A percentile compares a stretch with the other conserved stretches of the same genome.
Evolutionary conservation across 1,140 invertebrate species (phyloP).

Genomic region (Calliphora vicina): DNA sequence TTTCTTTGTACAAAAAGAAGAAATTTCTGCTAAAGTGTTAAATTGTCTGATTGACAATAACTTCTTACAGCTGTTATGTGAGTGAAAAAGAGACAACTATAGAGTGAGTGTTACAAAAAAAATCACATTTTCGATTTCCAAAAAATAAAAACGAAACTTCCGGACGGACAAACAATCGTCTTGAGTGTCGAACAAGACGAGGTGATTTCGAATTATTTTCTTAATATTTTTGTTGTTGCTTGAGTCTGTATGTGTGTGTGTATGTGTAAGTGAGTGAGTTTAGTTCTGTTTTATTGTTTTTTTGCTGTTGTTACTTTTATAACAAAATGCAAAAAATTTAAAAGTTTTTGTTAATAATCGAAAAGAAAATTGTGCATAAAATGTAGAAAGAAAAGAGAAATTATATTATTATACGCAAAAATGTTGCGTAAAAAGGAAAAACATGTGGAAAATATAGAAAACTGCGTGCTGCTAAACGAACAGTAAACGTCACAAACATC

Average conservation of each 20-base stretch:
- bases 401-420: neutral
- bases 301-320: neutral
- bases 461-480: neutral
- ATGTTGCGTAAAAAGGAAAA: slow-evolving; percentile 21
- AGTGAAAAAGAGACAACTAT: slow-evolving; percentile 23
- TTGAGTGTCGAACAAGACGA: slow-evolving; percentile 1
- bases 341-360: neutral
- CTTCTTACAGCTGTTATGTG: neutral
- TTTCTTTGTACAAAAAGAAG: neutral
- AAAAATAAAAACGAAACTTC: slow-evolving; percentile 18
- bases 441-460: slow-evolving; percentile 24
- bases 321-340: slow-evolving; percentile 11
- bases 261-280: neutral
- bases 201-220: neutral
- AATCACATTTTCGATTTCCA: slow-evolving; percentile 31
- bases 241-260: slow-evolving; percentile 8
- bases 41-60: slow-evolving; percentile 4
- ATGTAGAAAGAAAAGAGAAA: neutral
- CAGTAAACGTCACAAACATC: neutral
- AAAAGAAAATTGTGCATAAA: neutral
- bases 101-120: neutral
- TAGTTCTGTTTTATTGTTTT: neutral
- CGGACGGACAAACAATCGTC: slow-evolving; percentile 1
- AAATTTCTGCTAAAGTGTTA: slow-evolving; percentile 15
- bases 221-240: neutral